These are phyloP conservation scores for Amblyjoppa proteus DNA, from an alignment of 2,888 invertebrate genomes.

Conservation along the genomic window DNA sequence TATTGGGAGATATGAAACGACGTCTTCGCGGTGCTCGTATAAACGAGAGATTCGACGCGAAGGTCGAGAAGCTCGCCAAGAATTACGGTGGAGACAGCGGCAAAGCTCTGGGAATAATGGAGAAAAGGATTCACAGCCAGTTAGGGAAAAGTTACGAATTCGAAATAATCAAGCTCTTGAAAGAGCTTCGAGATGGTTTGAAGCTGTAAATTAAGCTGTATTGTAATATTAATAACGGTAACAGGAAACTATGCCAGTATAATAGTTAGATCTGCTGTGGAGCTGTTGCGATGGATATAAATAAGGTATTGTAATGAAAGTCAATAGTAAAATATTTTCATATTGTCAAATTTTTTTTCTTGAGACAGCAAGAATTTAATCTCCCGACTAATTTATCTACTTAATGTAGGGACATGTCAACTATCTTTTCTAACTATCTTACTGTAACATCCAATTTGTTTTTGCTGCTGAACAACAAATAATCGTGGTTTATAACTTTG, in stretches of 20 bases:
- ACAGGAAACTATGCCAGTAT: neutral
- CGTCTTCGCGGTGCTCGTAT: slow-evolving; percentile 38
- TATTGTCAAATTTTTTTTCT: too few species aligned
- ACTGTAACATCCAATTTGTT: too few species aligned
- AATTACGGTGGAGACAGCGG: neutral
- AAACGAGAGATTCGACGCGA: slow-evolving; percentile 50
- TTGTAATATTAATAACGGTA: neutral
- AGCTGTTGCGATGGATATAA: too few species aligned
- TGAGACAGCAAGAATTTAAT: too few species aligned
- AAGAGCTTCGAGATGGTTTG: slow-evolving; percentile 33
- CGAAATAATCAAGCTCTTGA: slow-evolving; percentile 50
- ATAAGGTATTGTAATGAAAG: too few species aligned
- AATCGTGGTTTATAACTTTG: too few species aligned
- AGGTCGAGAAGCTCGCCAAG: slow-evolving; percentile 39
- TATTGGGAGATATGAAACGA: slow-evolving; percentile 51
- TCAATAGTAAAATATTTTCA: too few species aligned
- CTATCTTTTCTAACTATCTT: too few species aligned
- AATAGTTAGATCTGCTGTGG: too few species aligned
- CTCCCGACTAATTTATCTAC: too few species aligned
- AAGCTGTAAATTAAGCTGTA: neutral
- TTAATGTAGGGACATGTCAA: too few species aligned
- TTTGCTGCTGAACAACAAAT: too few species aligned
- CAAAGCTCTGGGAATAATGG: slow-evolving; percentile 34
- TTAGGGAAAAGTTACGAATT: slow-evolving; percentile 59
- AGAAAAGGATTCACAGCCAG: slow-evolving; percentile 46